A percentile compares a stretch with the other conserved stretches of the same genome.
These are phyloP conservation scores for Drosophila hamatofila DNA, from an alignment of 2,888 invertebrate genomes.

Conservation along the genomic window DNA sequence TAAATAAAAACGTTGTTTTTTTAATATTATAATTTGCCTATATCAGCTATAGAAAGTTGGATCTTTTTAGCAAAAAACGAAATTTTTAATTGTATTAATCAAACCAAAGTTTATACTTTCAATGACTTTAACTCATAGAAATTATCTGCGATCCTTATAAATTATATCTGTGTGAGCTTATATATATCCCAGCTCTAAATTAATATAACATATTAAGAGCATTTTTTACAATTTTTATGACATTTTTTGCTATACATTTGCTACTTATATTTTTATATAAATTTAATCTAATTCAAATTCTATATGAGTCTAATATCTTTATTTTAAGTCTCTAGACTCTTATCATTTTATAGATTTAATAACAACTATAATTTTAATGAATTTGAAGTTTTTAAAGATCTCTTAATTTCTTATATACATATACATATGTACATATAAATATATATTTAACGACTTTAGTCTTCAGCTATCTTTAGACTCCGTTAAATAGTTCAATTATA, in stretches of 20 bases:
- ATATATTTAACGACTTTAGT: neutral
- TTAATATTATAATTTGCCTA: neutral
- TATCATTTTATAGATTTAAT: no score
- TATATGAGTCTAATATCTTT: no score
- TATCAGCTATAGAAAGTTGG: neutral
- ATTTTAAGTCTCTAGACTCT: no score
- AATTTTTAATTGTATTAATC: no score
- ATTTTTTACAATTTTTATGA: neutral
- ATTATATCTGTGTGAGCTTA: neutral
- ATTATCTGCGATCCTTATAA: neutral
- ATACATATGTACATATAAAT: no score
- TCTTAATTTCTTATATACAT: no score
- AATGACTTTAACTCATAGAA: no score
- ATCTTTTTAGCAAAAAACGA: neutral
- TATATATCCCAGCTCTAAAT: neutral
- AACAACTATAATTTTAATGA: no score
- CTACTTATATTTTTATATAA: no score
- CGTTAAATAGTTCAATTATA: conserved; percentile 2
- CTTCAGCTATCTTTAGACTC: neutral
- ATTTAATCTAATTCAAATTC: no score
- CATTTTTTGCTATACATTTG: no score
- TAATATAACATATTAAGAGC: neutral
- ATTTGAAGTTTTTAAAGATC: neutral
- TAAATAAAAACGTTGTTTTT: neutral
- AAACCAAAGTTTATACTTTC: neutral